A percentile compares a stretch with the other conserved stretches of the same genome.
phyloP scores from a whole-genome alignment of 2,113 vertebrate species.

The Mirza zaza region DNA sequence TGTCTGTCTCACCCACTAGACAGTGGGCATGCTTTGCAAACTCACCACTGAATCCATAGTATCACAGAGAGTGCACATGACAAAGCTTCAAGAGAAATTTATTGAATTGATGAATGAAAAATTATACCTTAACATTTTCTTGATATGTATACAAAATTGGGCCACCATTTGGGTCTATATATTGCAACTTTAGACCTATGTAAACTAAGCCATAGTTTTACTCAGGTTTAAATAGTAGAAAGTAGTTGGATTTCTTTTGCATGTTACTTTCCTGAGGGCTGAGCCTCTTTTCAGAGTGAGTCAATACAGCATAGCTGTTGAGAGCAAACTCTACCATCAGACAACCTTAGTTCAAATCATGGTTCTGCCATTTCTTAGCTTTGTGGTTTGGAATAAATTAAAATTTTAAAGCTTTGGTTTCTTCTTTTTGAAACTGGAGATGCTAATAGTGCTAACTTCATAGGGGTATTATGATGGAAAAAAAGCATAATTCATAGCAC shows the following conservation, averaged over 20 bases:
- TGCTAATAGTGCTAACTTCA: neutral
- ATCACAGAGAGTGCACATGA: neutral
- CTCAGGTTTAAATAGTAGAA: neutral
- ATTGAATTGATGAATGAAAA: neutral
- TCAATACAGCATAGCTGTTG: neutral
- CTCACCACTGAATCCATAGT: neutral
- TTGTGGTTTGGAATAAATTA: neutral
- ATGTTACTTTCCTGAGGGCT: neutral
- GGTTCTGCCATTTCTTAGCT: neutral
- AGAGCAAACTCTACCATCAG: neutral
- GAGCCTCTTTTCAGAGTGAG: neutral
- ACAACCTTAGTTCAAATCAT: neutral
- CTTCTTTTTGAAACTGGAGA: neutral
- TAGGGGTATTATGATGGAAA: neutral
- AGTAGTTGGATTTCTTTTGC: neutral
- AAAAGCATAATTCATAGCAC: neutral
- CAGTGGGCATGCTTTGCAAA: neutral
- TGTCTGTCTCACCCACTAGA: neutral
- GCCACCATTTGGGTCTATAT: neutral
- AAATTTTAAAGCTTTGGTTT: neutral
- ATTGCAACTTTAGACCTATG: neutral
- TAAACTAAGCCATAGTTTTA: neutral
- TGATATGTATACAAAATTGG: neutral
- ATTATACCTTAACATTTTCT: neutral
- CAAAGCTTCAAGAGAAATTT: neutral